Conservation (phyloP, 1,140 invertebrate species). For the Homalodisca vitripennis region DNA sequence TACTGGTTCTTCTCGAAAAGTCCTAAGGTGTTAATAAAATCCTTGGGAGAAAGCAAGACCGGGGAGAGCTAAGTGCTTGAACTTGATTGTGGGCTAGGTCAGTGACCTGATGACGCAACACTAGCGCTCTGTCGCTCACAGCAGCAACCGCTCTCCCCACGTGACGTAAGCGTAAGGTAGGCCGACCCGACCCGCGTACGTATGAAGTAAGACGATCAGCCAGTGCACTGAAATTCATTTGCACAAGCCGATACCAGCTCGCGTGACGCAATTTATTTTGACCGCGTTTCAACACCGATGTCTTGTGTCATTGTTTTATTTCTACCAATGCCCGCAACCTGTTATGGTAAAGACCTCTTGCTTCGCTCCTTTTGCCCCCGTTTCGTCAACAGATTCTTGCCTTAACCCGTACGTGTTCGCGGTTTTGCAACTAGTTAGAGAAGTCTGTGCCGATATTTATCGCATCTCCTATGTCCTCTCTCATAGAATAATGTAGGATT, state of each 20-base stretch:
- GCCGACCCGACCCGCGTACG: background rate
- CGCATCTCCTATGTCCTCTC: no score
- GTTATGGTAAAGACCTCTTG: constrained; percentile 17
- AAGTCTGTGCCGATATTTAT: no score
- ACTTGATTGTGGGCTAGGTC: constrained; percentile 26
- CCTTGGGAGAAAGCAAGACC: no score
- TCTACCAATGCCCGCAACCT: constrained; percentile 16
- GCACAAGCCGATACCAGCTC: constrained; percentile 15
- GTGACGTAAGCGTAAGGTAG: constrained; percentile 14
- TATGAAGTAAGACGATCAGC: constrained; percentile 27
- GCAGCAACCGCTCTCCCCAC: constrained; percentile 11
- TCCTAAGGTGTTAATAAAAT: no score
- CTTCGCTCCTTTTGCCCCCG: constrained; percentile 15
- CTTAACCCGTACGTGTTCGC: background rate
- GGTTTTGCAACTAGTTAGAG: no score
- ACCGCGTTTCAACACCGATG: constrained; percentile 22
- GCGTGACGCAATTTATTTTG: constrained; percentile 17
- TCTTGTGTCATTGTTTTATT: constrained; percentile 31
- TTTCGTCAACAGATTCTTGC: background rate
- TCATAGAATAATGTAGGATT: no score
- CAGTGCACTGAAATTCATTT: constrained; percentile 24
- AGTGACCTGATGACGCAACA: constrained; percentile 21
- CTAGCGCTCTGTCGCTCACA: constrained; percentile 1
- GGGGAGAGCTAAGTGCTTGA: constrained; percentile 61
- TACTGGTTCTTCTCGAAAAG: no score